Conservation (phyloP, 2,113 vertebrate genomes). For the Lipophrys pholis region DNA sequence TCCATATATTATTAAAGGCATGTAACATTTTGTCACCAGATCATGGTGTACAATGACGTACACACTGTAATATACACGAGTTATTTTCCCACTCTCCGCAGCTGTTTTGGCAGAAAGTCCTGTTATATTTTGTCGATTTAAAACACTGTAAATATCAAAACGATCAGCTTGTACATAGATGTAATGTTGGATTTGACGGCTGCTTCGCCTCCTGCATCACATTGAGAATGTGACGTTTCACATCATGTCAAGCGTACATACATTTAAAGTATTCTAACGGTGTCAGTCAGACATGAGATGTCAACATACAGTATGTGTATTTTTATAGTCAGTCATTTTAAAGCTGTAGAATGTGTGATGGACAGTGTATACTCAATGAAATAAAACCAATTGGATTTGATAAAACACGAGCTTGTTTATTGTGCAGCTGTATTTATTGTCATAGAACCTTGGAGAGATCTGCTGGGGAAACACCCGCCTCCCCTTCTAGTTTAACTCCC, state of each 20-base stretch:
- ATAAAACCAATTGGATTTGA: constrained; percentile 66
- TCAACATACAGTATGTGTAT: constrained; percentile 61
- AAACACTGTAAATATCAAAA: constrained; percentile 65
- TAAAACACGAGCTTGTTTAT: constrained; percentile 22
- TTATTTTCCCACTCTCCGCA: constrained; percentile 26
- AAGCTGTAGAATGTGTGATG: constrained; percentile 67
- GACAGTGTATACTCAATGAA: constrained; percentile 43
- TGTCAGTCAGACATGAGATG: constrained; percentile 54
- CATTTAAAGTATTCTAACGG: constrained; percentile 45
- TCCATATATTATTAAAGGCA: constrained; percentile 41
- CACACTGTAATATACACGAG: constrained; percentile 22
- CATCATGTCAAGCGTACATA: constrained; percentile 45
- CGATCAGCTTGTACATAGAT: constrained; percentile 57
- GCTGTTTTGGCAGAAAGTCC: constrained; percentile 16
- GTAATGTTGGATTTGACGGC: constrained; percentile 20
- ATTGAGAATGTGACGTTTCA: constrained; percentile 68
- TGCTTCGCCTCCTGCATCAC: constrained; percentile 63
- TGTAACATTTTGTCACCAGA: constrained; percentile 46
- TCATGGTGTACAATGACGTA: constrained; percentile 15
- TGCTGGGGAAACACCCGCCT: too few species aligned
- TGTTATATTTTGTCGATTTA: constrained; percentile 25
- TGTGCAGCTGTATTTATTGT: not conserved
- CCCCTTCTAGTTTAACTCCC: too few species aligned
- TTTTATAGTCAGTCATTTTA: constrained; percentile 67
- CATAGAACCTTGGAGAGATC: too few species aligned